Base-by-base conservation (phyloP, 2,797 vertebrate genomes). In the Alcedo quadribrachys region DNA sequence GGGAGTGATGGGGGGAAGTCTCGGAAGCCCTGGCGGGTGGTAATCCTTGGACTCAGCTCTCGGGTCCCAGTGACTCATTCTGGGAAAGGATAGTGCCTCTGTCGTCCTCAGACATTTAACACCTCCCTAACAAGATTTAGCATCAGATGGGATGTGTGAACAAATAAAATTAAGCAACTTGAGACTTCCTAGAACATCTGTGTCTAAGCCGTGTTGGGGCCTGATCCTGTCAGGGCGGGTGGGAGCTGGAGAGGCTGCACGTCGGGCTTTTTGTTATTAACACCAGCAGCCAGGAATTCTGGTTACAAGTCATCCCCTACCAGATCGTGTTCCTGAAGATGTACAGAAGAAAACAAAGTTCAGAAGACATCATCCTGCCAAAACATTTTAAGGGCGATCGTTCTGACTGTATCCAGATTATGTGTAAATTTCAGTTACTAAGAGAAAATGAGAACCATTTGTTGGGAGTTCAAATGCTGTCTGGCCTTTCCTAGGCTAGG, bases 381-480 rank as follows among this genome's bases (percentile, higher is more conserved):
- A 93, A 96, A 85, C 78, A 91, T 89, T 93, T 94, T 81, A 61
- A 61, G 79, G 71, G 77, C 75, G 81, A 81, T 75, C 57, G 81
- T 92, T 87, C 87, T 94, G 88, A 87, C 73, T 89, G 65, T 80
- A 13, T 78, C 73, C 92, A 89, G 88, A 93, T 92, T 89, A 89
- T 66, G 53, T 76, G 67, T 83, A 94, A 94, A 93, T 87, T 92
- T 78, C 75, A 94, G 86, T 90, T 94, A 85, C 92, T 54, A 68
- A 89, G 51, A 93, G 79, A 89, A 94, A 96, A 96, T 69, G 80
- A 93, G 81, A 94, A 90, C 76, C 93, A 94, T 93, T 95, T 95
- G 92, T 92, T 96, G 90, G 87, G 93, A 94, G 90, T 90, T 96
- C 93, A 94, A 73, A 90, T 75, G 63, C 88, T 93, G 81, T 82